Evolutionary conservation across 2,888 invertebrate species (phyloP).

Genomic region (Pseudococcus longispinus): DNA sequence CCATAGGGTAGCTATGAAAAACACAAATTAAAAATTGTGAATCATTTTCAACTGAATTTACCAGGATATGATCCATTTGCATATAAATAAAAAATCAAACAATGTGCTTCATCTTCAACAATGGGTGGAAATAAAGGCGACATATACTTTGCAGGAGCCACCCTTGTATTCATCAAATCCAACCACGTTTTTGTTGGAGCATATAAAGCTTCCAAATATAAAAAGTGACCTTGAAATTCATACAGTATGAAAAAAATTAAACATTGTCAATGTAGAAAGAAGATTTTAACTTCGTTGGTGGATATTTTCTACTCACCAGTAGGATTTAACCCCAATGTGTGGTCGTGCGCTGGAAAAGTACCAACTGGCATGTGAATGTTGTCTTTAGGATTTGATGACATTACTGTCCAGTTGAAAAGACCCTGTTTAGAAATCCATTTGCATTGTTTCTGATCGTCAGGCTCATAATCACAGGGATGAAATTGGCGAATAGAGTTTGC

Average conservation of each 20-base stretch:
- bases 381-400: not conserved
- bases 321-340: not conserved
- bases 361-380: not conserved
- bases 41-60: not conserved
- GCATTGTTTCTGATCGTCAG: slow-evolving; percentile 28
- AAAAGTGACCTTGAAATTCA: slow-evolving; percentile 37
- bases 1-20: too few relatives aligned
- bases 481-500: slow-evolving; percentile 43
- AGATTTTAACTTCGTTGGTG: not conserved
- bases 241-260: not conserved
- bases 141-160: not conserved
- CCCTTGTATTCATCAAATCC: not conserved
- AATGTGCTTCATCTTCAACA: not conserved
- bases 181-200: not conserved
- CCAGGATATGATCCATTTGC: slow-evolving; percentile 25
- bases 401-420: slow-evolving; percentile 30
- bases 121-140: slow-evolving; percentile 40
- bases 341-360: slow-evolving; percentile 3
- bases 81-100: slow-evolving; percentile 37
- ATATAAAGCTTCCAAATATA: not conserved
- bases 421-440: slow-evolving; percentile 3
- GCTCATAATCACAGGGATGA: slow-evolving; percentile 34
- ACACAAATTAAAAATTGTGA: too few relatives aligned
- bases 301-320: not conserved
- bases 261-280: too few relatives aligned